Percentiles rank a stretch among this genome's conserved stretches.
Conservation (phyloP, 2,113 vertebrate genomes). For the Speoplatyrhinus poulsoni region DNA sequence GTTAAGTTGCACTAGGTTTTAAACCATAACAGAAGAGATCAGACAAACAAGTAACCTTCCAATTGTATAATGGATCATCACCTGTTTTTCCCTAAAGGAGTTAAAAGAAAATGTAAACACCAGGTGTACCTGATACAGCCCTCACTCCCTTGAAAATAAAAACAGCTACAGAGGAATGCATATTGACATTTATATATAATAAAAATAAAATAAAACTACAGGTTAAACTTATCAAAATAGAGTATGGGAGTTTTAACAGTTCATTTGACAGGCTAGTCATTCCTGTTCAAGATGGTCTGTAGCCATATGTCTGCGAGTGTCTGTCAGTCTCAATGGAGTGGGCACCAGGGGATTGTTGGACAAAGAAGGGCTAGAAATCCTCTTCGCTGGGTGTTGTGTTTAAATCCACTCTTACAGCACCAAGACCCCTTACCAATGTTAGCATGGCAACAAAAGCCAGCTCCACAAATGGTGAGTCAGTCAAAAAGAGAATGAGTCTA, state of each 20-base stretch:
- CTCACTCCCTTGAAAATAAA: conserved; percentile 58
- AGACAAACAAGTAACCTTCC: conserved; percentile 26
- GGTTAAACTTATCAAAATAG: conserved; percentile 81
- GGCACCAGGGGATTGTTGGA: conserved; percentile 79
- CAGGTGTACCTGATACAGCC: conserved; percentile 52
- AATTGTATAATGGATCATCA: conserved; percentile 37
- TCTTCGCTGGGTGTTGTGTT: conserved; percentile 51
- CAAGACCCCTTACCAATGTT: conserved; percentile 67
- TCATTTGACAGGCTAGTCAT: conserved; percentile 80
- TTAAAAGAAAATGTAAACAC: conserved; percentile 40
- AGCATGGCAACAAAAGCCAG: conserved; percentile 29
- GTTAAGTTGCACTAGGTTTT: conserved; percentile 34
- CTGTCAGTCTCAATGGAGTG: conserved; percentile 77
- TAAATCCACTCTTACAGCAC: conserved; percentile 78
- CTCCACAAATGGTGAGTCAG: conserved; percentile 65
- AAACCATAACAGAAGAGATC: conserved; percentile 39
- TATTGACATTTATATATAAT: conserved; percentile 77
- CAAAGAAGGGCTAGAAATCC: conserved; percentile 63
- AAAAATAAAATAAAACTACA: conserved; percentile 77
- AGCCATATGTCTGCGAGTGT: conserved; percentile 80
- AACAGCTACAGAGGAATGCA: conserved; percentile 87
- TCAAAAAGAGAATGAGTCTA: conserved; percentile 50
- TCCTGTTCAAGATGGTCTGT: conserved; percentile 87
- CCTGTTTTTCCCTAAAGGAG: conserved; percentile 18
- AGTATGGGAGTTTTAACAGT: conserved; percentile 31